Evolutionary conservation across 2,113 vertebrate species (phyloP).

Genomic region (Callorhinus ursinus): DNA sequence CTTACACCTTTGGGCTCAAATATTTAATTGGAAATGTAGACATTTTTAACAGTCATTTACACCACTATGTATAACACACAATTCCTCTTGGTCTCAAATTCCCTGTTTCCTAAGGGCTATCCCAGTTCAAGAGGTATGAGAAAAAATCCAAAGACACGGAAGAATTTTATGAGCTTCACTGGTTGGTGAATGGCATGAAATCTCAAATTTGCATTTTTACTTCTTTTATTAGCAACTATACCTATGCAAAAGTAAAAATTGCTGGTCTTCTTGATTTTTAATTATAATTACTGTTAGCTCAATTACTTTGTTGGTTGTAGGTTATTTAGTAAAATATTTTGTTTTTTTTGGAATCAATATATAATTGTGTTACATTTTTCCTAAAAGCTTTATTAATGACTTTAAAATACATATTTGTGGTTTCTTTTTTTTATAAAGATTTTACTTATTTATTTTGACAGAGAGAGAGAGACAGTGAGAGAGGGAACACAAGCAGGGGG

Average conservation of each 20-base stretch:
- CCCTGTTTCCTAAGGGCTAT: background rate
- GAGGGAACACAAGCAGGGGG: no score
- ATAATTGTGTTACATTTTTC: background rate
- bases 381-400: background rate
- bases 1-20: background rate
- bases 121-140: background rate
- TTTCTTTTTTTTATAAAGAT: background rate
- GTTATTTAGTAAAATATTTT: slow-evolving; percentile 10
- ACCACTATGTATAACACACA: background rate
- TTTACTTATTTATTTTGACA: no score
- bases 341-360: background rate
- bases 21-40: background rate
- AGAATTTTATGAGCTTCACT: background rate
- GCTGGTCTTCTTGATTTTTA: background rate
- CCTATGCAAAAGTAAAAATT: background rate
- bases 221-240: background rate
- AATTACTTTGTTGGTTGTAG: background rate
- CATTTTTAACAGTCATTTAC: background rate
- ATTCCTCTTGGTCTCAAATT: background rate
- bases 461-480: no score
- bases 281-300: background rate
- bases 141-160: background rate
- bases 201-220: slow-evolving; percentile 6
- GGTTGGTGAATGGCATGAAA: background rate
- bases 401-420: background rate